A percentile compares a stretch with the other conserved stretches of the same genome.
Evolutionary conservation across 2,888 invertebrate species (phyloP).

Genomic region (Labia minor): DNA sequence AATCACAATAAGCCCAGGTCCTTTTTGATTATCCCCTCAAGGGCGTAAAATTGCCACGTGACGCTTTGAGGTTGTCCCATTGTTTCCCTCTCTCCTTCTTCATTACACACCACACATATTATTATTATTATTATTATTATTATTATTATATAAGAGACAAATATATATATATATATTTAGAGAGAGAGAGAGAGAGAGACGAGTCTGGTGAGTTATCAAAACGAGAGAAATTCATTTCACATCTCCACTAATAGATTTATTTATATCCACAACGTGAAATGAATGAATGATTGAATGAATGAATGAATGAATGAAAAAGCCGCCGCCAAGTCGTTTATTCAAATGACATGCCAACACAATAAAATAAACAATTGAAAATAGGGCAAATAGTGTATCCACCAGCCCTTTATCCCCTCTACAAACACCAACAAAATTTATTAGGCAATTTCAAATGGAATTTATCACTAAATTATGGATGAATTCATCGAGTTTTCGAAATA

Average conservation of each 20-base stretch:
- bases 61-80: no score
- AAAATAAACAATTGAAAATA: slow-evolving; percentile 1
- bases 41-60: slow-evolving; percentile 7
- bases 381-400: background rate
- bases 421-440: no score
- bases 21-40: background rate
- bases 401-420: no score
- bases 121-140: background rate
- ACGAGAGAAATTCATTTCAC: no score
- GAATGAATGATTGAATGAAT: no score
- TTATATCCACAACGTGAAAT: background rate
- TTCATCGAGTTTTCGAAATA: no score
- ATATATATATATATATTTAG: background rate
- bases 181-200: no score
- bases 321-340: background rate
- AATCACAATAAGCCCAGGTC: background rate
- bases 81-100: background rate
- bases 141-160: background rate
- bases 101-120: no score
- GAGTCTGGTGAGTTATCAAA: no score
- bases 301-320: no score
- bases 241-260: background rate
- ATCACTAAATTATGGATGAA: no score
- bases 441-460: no score
- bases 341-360: background rate